Conservation (phyloP, 2,888 invertebrate genomes). For the Psococerastis gibbosa region DNA sequence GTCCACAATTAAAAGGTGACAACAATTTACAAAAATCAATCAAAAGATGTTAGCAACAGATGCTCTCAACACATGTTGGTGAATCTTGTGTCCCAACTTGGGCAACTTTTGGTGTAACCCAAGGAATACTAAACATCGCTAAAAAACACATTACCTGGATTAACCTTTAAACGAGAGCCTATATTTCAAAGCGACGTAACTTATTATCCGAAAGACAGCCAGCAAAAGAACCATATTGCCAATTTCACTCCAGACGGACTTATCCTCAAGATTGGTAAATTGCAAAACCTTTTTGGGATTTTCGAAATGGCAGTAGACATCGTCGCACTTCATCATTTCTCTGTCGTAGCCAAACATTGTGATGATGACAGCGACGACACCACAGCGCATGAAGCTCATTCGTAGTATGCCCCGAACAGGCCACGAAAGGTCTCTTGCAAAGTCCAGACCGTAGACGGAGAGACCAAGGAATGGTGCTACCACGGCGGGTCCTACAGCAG, state of each 20-base stretch:
- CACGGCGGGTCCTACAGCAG: constrained; percentile 42
- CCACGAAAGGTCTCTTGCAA: constrained; percentile 39
- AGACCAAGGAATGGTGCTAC: constrained; percentile 47
- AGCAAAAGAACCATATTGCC: constrained; percentile 31
- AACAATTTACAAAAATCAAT: too few species aligned
- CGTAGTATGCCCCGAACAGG: constrained; percentile 42
- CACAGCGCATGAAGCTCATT: constrained; percentile 43
- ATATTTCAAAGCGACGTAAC: constrained; percentile 36
- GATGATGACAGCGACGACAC: constrained; percentile 40
- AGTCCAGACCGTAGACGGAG: constrained; percentile 50
- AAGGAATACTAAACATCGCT: too few species aligned
- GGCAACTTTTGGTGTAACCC: too few species aligned
- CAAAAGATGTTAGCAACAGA: too few species aligned
- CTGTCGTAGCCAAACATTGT: constrained; percentile 43
- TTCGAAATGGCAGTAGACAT: constrained; percentile 41
- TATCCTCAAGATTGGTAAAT: constrained; percentile 37
- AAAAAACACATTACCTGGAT: background rate
- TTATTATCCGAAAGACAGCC: constrained; percentile 34
- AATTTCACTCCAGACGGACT: constrained; percentile 37
- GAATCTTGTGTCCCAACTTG: too few species aligned
- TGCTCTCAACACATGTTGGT: too few species aligned
- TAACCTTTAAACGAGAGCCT: constrained; percentile 20
- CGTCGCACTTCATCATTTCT: constrained; percentile 34
- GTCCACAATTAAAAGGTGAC: too few species aligned
- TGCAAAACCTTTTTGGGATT: constrained; percentile 40